These are phyloP conservation scores for Dipodomys ordii DNA, from an alignment of 2,113 vertebrate species.

Conservation along the genomic window DNA sequence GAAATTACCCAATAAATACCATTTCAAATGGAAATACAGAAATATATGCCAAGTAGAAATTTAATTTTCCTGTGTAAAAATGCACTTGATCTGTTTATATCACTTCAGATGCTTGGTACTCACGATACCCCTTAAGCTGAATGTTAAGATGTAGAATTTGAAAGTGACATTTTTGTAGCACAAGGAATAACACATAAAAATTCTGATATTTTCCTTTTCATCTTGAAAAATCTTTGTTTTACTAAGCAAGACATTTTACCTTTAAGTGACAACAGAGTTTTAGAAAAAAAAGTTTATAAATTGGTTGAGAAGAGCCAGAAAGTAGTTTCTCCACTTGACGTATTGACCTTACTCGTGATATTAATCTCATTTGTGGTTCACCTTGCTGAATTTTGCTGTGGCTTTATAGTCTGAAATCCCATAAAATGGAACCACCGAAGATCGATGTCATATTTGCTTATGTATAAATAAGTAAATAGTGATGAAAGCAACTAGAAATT, in stretches of 20 bases:
- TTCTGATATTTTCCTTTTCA: neutral
- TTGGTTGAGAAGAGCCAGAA: neutral
- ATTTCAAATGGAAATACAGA: neutral
- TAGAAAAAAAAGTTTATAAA: neutral
- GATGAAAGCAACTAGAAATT: neutral
- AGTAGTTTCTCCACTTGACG: neutral
- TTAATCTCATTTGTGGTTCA: slow-evolving; percentile 49
- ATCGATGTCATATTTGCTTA: neutral
- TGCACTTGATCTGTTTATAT: too few species aligned
- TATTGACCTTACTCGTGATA: neutral
- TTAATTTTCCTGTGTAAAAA: neutral
- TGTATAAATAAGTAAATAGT: neutral
- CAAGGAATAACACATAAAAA: neutral
- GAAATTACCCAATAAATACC: neutral
- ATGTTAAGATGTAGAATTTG: neutral
- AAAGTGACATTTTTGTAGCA: neutral
- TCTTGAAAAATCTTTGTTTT: neutral
- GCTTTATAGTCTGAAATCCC: slow-evolving; percentile 34
- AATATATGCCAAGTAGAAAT: neutral
- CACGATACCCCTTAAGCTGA: too few species aligned
- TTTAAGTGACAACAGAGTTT: slow-evolving; percentile 18
- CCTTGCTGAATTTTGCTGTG: neutral
- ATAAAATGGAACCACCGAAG: slow-evolving; percentile 15
- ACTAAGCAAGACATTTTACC: neutral
- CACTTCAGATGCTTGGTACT: too few species aligned